Conservation (phyloP, 2,113 vertebrate genomes). For the Pantherophis guttatus region DNA sequence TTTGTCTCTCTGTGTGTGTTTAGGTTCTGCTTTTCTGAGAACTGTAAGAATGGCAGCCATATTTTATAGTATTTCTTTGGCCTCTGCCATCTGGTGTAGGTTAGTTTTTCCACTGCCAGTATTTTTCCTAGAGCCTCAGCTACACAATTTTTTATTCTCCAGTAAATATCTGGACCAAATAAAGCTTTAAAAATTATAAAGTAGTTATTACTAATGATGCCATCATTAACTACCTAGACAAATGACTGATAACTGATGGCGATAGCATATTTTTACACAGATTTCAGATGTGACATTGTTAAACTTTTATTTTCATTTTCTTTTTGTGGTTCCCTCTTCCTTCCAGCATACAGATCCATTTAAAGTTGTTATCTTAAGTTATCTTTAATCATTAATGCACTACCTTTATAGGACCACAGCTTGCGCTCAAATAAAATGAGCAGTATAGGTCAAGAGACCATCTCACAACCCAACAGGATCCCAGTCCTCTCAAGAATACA, state of each 20-base stretch:
- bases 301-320: background rate
- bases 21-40: slow-evolving; percentile 69
- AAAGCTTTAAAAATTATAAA: slow-evolving; percentile 54
- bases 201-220: slow-evolving; percentile 35
- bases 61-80: slow-evolving; percentile 74
- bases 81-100: slow-evolving; percentile 72
- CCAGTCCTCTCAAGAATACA: background rate
- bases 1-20: slow-evolving; percentile 50
- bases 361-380: slow-evolving; percentile 17
- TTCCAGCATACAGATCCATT: background rate
- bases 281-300: slow-evolving; percentile 28
- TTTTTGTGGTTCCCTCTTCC: background rate
- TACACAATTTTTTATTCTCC: slow-evolving; percentile 64
- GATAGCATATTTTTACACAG: slow-evolving; percentile 19
- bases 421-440: slow-evolving; percentile 22
- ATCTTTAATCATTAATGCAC: slow-evolving; percentile 35
- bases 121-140: slow-evolving; percentile 58
- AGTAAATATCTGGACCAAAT: slow-evolving; percentile 64
- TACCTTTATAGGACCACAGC: slow-evolving; percentile 20
- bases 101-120: slow-evolving; percentile 71
- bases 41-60: slow-evolving; percentile 71
- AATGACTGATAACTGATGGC: slow-evolving; percentile 39
- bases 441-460: slow-evolving; percentile 18
- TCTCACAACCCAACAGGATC: slow-evolving; percentile 26
- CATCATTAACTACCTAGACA: slow-evolving; percentile 45